Evolutionary conservation across 2,797 vertebrate genomes (phyloP), one percentile per base, ranked within the genome.

Genomic region (Trachops cirrhosus): DNA sequence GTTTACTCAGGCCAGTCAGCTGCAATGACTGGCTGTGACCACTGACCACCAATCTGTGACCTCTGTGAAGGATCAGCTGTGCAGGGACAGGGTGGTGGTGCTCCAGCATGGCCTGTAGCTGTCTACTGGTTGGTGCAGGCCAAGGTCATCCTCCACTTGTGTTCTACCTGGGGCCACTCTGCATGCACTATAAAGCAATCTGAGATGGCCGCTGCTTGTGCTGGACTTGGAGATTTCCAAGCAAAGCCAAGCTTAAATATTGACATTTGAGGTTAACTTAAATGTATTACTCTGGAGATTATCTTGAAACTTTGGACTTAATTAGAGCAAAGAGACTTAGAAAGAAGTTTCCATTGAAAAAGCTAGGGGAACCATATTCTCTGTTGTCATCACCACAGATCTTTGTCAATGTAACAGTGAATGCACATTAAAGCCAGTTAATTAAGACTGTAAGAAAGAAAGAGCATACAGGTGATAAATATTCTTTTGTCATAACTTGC

Each of bases 231-330:
- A 64, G 32, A 64, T n/a, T 64, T 64, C 32, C 32, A n/a, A 29
- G 62, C 59, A 32, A 62, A 62, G 59, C 26, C 29, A 62, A 15
- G 26, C 32, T 64, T n/a, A 64, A 29, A n/a, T 64, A 64, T 64
- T 62, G 32, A 54, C 1, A 71, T 54, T 86, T 39, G 32, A 85
- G 37, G 26, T 71, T 29, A 90, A 79, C 85, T 54, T 44, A 74
- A 84, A 37, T 48, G 8, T 80, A 21, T 74, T 79, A 32, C 57
- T 86, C 86, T 97, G 34, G 92, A 95, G 48, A 86, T 91, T 87
- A 77, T 82, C 19, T 34, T 79, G 59, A 37, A 86, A 79, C 48
- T 34, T 4, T 18, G 7, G 29, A 54, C 11, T 59, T 87, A 79
- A 77, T 62, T 89, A 82, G n/a, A 74, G 8, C 15, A 50, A 46